Percentiles rank a stretch among this genome's conserved stretches.
Evolutionary conservation across 92 coral and sea anemone genomes (phyloP).

Genomic region (Phenganax marumi): DNA sequence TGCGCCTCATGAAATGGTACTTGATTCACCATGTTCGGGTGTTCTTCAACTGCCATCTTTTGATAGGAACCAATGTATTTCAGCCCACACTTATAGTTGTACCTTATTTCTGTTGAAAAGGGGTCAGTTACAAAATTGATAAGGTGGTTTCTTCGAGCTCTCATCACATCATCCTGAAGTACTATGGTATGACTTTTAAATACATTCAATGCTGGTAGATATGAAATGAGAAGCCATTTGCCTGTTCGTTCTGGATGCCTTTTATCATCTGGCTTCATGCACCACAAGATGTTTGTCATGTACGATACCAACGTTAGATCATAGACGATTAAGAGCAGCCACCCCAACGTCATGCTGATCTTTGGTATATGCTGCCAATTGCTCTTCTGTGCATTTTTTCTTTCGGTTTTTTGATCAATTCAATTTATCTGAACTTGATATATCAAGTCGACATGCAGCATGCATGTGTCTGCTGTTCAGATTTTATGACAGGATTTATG

Average conservation of each 20-base stretch:
- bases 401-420: slow-evolving; percentile 14
- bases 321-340: slow-evolving; percentile 7
- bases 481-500: too few relatives aligned
- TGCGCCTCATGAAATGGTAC: slow-evolving; percentile 31
- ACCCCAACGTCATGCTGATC: neutral
- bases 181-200: slow-evolving; percentile 25
- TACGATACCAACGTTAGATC: slow-evolving; percentile 18
- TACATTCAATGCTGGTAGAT: slow-evolving; percentile 27
- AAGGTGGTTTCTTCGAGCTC: slow-evolving; percentile 18
- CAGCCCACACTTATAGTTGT: slow-evolving; percentile 20
- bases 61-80: slow-evolving; percentile 15
- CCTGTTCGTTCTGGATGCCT: slow-evolving; percentile 4
- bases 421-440: slow-evolving; percentile 28
- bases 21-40: neutral
- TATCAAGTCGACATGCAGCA: slow-evolving; percentile 23
- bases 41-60: slow-evolving; percentile 30
- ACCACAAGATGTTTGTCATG: slow-evolving; percentile 29
- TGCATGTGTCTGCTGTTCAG: slow-evolving; percentile 27
- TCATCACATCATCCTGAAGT: slow-evolving; percentile 25
- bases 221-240: slow-evolving; percentile 25
- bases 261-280: slow-evolving; percentile 21
- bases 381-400: neutral
- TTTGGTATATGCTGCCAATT: too few relatives aligned
- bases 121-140: slow-evolving; percentile 15
- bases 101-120: slow-evolving; percentile 17